These are phyloP conservation scores for Spisula solida DNA, from an alignment of 2,888 invertebrate genomes.

Conservation along the genomic window DNA sequence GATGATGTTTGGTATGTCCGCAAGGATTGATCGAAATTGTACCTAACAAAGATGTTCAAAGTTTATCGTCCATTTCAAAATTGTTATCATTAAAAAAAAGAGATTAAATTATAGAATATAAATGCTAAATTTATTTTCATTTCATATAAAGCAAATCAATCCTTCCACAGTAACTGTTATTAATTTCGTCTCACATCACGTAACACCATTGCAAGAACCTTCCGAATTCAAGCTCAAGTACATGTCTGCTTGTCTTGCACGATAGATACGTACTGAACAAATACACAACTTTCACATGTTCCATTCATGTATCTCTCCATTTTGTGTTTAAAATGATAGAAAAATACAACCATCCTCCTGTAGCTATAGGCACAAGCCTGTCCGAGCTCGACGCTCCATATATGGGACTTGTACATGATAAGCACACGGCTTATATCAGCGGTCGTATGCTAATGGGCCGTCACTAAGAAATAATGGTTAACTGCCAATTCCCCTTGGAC, in stretches of 20 bases:
- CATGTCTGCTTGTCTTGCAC: not conserved
- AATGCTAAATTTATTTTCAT: not conserved
- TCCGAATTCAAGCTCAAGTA: not conserved
- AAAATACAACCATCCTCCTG: constrained; percentile 17
- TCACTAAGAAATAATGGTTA: constrained; percentile 39
- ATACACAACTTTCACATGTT: not conserved
- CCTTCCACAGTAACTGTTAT: not conserved
- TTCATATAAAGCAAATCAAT: not conserved
- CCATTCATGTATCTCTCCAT: not conserved
- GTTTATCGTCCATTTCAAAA: too few species aligned
- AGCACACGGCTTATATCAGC: constrained; percentile 13
- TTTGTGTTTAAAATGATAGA: not conserved
- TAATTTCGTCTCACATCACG: not conserved
- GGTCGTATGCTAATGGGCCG: constrained; percentile 33
- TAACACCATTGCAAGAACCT: not conserved
- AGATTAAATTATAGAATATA: too few species aligned
- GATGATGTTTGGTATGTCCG: not conserved
- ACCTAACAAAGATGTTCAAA: too few species aligned
- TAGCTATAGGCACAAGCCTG: constrained; percentile 3
- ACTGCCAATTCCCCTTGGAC: constrained; percentile 33
- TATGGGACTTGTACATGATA: constrained; percentile 28
- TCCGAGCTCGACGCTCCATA: not conserved
- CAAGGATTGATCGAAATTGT: not conserved
- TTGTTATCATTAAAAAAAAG: too few species aligned
- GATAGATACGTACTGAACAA: not conserved